Percentiles rank a stretch among this genome's conserved stretches.
phyloP scores from a whole-genome alignment of 2,888 invertebrate species.

The Stramonita haemastoma region DNA sequence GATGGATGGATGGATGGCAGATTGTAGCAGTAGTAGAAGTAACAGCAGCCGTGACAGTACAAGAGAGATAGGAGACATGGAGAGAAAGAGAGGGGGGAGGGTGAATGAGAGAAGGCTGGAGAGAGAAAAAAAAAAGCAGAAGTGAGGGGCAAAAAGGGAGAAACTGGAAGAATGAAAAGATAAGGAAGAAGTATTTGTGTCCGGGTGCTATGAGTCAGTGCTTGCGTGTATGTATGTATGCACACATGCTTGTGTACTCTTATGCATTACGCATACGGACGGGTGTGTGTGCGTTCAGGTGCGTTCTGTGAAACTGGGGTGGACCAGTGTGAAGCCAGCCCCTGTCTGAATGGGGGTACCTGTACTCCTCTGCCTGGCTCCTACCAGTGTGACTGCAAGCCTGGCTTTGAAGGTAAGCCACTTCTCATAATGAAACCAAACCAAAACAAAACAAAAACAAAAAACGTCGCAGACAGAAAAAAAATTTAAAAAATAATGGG shows the following conservation, averaged over 20 bases:
- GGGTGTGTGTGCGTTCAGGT: constrained; percentile 33
- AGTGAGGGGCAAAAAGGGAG: too few relatives aligned
- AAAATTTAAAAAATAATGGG: too few relatives aligned
- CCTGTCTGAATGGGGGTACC: constrained; percentile 64
- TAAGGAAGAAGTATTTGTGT: too few relatives aligned
- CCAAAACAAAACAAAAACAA: too few relatives aligned
- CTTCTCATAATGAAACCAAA: too few relatives aligned
- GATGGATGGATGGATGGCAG: too few relatives aligned
- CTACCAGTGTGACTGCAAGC: constrained; percentile 62
- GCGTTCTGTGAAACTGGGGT: constrained; percentile 49
- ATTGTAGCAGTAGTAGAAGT: neutral
- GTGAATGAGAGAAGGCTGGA: neutral
- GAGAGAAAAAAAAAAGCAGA: constrained; percentile 19
- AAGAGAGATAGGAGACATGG: neutral
- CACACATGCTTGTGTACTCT: neutral
- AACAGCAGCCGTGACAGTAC: neutral
- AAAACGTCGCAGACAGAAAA: too few relatives aligned
- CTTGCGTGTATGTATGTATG: neutral
- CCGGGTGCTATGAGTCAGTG: neutral
- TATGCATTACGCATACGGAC: neutral
- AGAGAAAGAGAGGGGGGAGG: neutral
- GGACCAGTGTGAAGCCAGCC: constrained; percentile 63
- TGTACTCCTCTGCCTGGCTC: constrained; percentile 58
- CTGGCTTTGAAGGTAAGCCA: constrained; percentile 61
- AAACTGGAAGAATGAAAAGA: too few relatives aligned